Evolutionary conservation across 2,888 invertebrate genomes (phyloP), one percentile per base, ranked within the genome.

Genomic region (Troides oblongomaculatus): DNA sequence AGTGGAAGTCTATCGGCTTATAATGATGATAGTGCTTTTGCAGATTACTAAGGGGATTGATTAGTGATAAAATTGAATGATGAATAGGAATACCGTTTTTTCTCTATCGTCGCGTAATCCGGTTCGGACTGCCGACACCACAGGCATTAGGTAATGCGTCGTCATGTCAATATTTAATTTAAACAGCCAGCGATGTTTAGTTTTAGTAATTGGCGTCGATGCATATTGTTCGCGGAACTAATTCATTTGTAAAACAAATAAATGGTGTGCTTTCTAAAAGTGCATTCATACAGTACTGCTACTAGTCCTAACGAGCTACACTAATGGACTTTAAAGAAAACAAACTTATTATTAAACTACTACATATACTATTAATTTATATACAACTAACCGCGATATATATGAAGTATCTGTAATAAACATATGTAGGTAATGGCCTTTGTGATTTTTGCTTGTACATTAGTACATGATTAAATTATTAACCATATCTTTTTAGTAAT

Each of bases 201-300:
- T 75, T 78, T 71, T 71, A 77, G 79, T 85, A 86, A 87, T 85
- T 86, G 84, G 83, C 81, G 78, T 79, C 81, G 79, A 82, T 23
- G 82, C 84, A 79, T 81, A 83, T 81, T 77, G 81, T 82, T 84
- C 81, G 75, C 56, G 61, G 80, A 84, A 83, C 74, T 74, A 80
- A 81, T 83, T 81, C 77, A 82, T 84, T 84, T 81, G 79, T 80
- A 75, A 77, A 79, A 83, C 81, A 86, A 85, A 85, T 82, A 83
- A 70, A 72, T 74, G 71, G 71, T 73, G 67, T 62, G 71, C 68
- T 71, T 71, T 74, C 71, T 64, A 39, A 64, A 23, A 67, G 69
- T 71, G 67, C 53, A 46, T 12, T 2, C 4, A 10, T 46, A 65
- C 61, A 58, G 58, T 18, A 30, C 63, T 62, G 30, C 30, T 30